phyloP scores from a whole-genome alignment of 2,797 vertebrate species.

The Alcedo quadribrachys region DNA sequence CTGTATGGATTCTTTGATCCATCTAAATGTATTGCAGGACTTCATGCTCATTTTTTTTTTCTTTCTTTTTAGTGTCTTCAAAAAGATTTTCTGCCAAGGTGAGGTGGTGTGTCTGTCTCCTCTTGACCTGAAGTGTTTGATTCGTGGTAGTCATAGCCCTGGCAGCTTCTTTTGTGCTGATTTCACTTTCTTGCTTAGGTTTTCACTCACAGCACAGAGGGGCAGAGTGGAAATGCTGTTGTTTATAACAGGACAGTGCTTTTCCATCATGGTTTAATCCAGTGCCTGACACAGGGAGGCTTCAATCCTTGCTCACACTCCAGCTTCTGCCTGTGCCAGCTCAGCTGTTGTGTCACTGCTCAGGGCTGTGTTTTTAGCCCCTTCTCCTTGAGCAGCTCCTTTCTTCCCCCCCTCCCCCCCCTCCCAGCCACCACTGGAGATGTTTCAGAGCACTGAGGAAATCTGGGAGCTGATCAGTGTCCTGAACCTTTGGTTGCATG shows the following conservation, averaged over 20 bases:
- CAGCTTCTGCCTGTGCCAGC: not conserved
- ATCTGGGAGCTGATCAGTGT: not conserved
- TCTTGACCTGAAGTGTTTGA: not conserved
- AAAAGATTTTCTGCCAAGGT: conserved; percentile 98
- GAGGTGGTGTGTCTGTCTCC: conserved; percentile 40
- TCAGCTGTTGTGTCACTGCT: not conserved
- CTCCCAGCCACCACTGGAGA: rapidly evolving
- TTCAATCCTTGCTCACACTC: not conserved
- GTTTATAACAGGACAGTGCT: not conserved
- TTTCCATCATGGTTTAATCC: not conserved
- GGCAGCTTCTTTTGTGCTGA: not conserved
- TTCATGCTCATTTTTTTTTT: conserved; percentile 2
- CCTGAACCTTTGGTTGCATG: not conserved
- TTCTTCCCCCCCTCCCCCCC: too few relatives aligned
- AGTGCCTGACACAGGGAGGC: not conserved
- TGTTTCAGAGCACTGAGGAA: not conserved
- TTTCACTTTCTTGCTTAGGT: not conserved
- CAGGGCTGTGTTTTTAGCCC: not conserved
- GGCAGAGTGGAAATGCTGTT: not conserved
- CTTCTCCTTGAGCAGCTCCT: not conserved
- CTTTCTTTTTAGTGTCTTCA: conserved; percentile 88
- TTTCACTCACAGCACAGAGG: not conserved
- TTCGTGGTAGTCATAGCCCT: not conserved
- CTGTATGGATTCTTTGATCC: not conserved
- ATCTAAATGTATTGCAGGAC: not conserved